These are phyloP conservation scores for Apodemia zela DNA, from an alignment of 2,888 invertebrate species.

Conservation along the genomic window DNA sequence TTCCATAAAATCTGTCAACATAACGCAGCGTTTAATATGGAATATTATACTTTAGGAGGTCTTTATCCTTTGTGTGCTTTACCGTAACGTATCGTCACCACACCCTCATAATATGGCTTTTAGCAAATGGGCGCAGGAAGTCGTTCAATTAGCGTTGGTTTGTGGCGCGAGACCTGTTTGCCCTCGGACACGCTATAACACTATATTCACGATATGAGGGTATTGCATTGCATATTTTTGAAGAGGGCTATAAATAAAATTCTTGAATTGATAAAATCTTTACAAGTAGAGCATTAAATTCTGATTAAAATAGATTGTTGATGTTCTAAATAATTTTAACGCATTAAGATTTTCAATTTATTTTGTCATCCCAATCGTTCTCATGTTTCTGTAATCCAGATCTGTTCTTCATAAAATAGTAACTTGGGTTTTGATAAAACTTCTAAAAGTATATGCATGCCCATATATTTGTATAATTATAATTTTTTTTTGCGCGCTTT, in stretches of 20 bases:
- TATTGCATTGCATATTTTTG: background rate
- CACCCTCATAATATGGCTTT: conserved; percentile 17
- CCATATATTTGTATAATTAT: too few relatives aligned
- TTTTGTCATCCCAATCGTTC: too few relatives aligned
- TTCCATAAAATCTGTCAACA: background rate
- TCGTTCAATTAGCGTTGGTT: conserved; percentile 48
- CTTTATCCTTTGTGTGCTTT: conserved; percentile 7
- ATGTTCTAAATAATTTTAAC: too few relatives aligned
- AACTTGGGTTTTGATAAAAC: too few relatives aligned
- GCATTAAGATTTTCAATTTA: too few relatives aligned
- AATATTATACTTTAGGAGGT: background rate
- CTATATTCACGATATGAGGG: conserved; percentile 12
- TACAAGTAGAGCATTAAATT: too few relatives aligned
- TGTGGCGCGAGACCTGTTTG: conserved; percentile 29
- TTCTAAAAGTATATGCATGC: too few relatives aligned
- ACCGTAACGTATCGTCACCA: background rate
- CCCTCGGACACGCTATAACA: conserved; percentile 21
- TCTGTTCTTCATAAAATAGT: too few relatives aligned
- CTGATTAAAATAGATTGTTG: too few relatives aligned
- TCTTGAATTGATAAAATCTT: too few relatives aligned
- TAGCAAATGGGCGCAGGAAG: conserved; percentile 38
- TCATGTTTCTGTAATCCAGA: too few relatives aligned
- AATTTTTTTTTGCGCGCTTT: too few relatives aligned
- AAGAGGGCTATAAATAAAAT: background rate
- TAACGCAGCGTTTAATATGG: background rate